These are phyloP conservation scores for Scarus forsteni DNA, from an alignment of 2,797 vertebrate genomes.

Conservation along the genomic window DNA sequence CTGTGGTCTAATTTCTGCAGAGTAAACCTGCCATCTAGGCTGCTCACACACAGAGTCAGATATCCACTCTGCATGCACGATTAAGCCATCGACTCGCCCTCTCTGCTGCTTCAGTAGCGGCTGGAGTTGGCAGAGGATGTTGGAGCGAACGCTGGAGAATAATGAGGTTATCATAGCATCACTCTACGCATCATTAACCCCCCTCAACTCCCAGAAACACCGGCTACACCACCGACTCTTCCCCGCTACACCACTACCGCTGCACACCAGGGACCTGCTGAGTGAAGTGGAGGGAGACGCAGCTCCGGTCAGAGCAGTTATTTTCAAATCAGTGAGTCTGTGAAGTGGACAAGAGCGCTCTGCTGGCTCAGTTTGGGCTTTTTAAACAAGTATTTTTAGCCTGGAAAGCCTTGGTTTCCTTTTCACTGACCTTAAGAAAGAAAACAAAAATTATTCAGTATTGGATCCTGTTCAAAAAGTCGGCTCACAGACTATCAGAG, in stretches of 20 bases:
- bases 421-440: too few species aligned
- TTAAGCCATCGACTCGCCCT: slow-evolving; percentile 35
- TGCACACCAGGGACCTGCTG: neutral
- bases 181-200: slow-evolving; percentile 53
- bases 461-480: too few species aligned
- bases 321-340: neutral
- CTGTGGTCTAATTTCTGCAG: neutral
- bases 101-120: slow-evolving; percentile 41
- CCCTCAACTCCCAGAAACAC: slow-evolving; percentile 25
- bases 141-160: slow-evolving; percentile 39
- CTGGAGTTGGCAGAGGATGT: slow-evolving; percentile 22
- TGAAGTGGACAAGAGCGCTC: neutral
- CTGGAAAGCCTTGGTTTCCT: neutral
- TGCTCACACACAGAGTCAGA: slow-evolving; percentile 2
- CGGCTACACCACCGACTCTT: neutral
- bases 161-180: slow-evolving; percentile 63
- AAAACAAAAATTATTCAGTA: too few species aligned
- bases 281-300: neutral
- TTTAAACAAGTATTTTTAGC: too few species aligned
- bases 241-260: neutral
- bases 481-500: too few species aligned
- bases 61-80: slow-evolving; percentile 35
- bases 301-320: neutral
- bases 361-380: neutral
- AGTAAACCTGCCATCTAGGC: neutral